Conservation (phyloP, 2,888 invertebrate genomes). For the Carcina quercana region DNA sequence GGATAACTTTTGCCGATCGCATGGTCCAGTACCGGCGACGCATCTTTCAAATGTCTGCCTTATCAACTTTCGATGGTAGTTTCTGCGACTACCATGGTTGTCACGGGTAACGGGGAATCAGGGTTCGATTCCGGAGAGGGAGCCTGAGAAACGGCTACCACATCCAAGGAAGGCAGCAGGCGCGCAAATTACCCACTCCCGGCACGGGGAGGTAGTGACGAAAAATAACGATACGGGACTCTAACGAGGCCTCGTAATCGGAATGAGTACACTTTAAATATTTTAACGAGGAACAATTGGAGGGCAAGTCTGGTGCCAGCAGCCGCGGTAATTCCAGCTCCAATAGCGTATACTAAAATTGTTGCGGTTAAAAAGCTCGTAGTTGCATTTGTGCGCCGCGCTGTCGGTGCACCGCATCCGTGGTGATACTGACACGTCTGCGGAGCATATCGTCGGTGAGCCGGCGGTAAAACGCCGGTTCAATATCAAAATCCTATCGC, state of each 20-base stretch:
- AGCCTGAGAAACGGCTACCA: slow-evolving; percentile 78
- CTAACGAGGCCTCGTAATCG: slow-evolving; percentile 71
- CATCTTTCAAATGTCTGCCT: slow-evolving; percentile 79
- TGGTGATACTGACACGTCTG: slow-evolving; percentile 38
- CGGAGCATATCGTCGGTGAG: slow-evolving; percentile 38
- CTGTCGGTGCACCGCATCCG: slow-evolving; percentile 58
- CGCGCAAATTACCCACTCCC: slow-evolving; percentile 63
- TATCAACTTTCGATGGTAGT: slow-evolving; percentile 81
- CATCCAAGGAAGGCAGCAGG: slow-evolving; percentile 83
- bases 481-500: slow-evolving; percentile 32
- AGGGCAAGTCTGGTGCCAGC: slow-evolving; percentile 80
- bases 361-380: slow-evolving; percentile 80
- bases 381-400: slow-evolving; percentile 64
- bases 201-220: slow-evolving; percentile 73
- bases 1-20: slow-evolving; percentile 49
- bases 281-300: slow-evolving; percentile 77
- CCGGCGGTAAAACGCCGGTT: slow-evolving; percentile 32
- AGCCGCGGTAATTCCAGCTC: slow-evolving; percentile 83
- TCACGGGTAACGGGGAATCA: slow-evolving; percentile 84
- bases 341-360: slow-evolving; percentile 81
- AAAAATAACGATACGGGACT: slow-evolving; percentile 79
- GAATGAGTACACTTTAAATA: slow-evolving; percentile 69
- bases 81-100: slow-evolving; percentile 79
- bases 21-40: slow-evolving; percentile 69
- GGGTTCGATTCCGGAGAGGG: slow-evolving; percentile 77